Evolutionary conservation across 1,140 invertebrate genomes (phyloP).

Genomic region (Hyphantria cunea): DNA sequence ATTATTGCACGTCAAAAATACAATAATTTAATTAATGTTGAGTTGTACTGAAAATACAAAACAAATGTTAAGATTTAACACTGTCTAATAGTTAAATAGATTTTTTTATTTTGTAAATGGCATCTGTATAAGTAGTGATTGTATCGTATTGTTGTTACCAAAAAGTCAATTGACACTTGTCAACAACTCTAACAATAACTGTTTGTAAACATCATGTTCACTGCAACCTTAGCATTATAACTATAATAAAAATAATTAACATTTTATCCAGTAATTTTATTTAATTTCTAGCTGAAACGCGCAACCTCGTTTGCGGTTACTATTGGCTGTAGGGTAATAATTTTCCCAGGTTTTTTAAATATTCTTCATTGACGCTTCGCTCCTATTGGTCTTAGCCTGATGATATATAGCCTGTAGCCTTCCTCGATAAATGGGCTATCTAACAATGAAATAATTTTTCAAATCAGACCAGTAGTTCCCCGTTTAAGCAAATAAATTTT

Average conservation of each 20-base stretch:
- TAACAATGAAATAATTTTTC: too few relatives aligned
- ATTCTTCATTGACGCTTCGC: too few relatives aligned
- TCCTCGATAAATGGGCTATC: too few relatives aligned
- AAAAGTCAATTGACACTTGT: constrained; percentile 64
- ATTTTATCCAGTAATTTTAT: constrained; percentile 44
- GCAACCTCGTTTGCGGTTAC: too few relatives aligned
- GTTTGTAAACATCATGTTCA: constrained; percentile 67
- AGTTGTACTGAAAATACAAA: constrained; percentile 35
- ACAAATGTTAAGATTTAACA: constrained; percentile 41
- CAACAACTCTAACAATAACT: constrained; percentile 46
- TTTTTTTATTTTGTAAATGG: constrained; percentile 24
- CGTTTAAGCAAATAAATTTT: too few relatives aligned
- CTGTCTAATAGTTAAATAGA: constrained; percentile 22
- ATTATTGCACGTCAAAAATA: constrained; percentile 19
- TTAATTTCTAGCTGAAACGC: too few relatives aligned
- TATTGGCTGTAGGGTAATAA: too few relatives aligned
- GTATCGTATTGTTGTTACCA: constrained; percentile 58
- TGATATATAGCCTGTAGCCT: too few relatives aligned
- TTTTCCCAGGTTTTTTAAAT: too few relatives aligned
- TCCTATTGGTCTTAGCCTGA: too few relatives aligned
- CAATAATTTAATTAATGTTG: constrained; percentile 32
- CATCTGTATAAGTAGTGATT: constrained; percentile 37
- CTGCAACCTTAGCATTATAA: constrained; percentile 70
- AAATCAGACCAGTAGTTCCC: too few relatives aligned
- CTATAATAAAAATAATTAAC: constrained; percentile 73